Evolutionary conservation across 2,888 invertebrate genomes (phyloP), one percentile per base, ranked within the genome.

Genomic region (Blastobasis lacticolella): DNA sequence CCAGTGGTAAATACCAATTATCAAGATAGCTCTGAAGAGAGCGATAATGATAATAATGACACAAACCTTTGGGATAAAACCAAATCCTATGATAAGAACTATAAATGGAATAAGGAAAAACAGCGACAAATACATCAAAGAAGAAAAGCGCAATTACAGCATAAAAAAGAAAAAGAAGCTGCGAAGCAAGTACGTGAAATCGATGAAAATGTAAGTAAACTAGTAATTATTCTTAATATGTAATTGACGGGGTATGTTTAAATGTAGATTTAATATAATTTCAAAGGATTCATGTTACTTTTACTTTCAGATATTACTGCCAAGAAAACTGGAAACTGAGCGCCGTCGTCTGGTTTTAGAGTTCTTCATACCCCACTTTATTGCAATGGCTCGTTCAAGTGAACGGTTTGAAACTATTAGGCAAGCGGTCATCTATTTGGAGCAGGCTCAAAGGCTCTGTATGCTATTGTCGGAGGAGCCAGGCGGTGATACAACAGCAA

Each of bases 321-420:
- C 86, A 37, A 48, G 69, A 6, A 83, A 80, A 66, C 73, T 94
- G 71, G 92, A 92, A 51, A 69, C 88, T 3, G 84, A 90, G 54
- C 89, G 93, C 49, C 86, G 91, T 47, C 87, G 91, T n/a, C 75
- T 90, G 51, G 82, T 95, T 1, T 73, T 95, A 0, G 91, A 92
- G 66, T 91, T 93, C 64, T 93, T 95, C 62, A 91, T 94, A 48
- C 85, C 91, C 10, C 94, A 94, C 64, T 92, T 94, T 62, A 89
- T 94, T 41, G 89, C 90, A 49, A 93, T 95, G 89, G 91, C 93
- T 0, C 88, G 91, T 50, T 90, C 89, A 48, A 92, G 93, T 57
- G 89, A 90, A 10, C 88, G 90, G 56, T 91, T 92, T 56, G 89
- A 90, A 8, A 90, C 92, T 0, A 79, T 88, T 23, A 81, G 88